These are phyloP conservation scores for Ostrea edulis DNA, from an alignment of 1,140 invertebrate species.

Conservation along the genomic window DNA sequence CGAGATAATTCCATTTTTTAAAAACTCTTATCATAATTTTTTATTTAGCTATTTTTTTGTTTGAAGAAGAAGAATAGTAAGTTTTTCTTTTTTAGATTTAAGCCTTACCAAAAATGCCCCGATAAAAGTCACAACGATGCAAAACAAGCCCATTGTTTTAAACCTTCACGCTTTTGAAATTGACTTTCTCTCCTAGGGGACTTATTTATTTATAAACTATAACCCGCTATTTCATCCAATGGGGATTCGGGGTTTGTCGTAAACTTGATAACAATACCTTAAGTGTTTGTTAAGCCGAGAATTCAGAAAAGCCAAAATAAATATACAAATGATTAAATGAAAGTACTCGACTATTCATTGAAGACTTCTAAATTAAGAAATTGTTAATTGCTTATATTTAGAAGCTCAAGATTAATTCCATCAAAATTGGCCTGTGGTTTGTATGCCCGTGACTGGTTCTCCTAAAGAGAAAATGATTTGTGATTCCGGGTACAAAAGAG, in stretches of 20 bases:
- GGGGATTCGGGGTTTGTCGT: not conserved
- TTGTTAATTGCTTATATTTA: constrained; percentile 15
- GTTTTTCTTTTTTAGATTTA: not conserved
- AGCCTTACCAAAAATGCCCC: constrained; percentile 3
- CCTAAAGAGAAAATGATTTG: constrained; percentile 1
- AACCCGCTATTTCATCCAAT: not conserved
- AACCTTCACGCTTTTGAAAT: not conserved
- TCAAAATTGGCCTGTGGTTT: not conserved
- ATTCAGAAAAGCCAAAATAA: constrained; percentile 28
- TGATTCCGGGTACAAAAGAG: constrained; percentile 22
- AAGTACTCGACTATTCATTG: not conserved
- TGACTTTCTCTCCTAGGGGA: not conserved
- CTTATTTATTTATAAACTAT: not conserved
- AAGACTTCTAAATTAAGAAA: constrained; percentile 32
- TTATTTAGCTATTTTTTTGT: too few relatives aligned
- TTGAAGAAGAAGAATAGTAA: not conserved
- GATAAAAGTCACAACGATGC: not conserved
- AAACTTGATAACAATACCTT: not conserved
- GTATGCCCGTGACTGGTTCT: not conserved
- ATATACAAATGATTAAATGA: constrained; percentile 1
- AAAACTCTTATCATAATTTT: too few relatives aligned
- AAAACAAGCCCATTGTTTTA: constrained; percentile 7
- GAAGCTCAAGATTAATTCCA: not conserved
- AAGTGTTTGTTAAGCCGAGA: not conserved
- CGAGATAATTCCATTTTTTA: too few relatives aligned